These are phyloP conservation scores for Ibycter americanus DNA, from an alignment of 2,797 vertebrate species.

Conservation along the genomic window DNA sequence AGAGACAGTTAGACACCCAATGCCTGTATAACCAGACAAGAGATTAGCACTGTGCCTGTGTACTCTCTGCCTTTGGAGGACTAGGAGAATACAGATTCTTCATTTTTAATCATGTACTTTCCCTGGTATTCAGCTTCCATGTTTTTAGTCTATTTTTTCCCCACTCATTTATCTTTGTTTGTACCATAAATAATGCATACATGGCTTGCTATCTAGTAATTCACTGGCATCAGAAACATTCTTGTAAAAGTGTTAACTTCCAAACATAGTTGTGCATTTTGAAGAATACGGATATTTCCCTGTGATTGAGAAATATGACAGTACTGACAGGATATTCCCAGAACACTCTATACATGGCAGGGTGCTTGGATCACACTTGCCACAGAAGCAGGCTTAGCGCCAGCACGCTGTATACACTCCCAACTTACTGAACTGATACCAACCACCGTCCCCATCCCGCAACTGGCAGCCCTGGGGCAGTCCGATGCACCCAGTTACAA, in stretches of 20 bases:
- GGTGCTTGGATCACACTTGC: slow-evolving; percentile 16
- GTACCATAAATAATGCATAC: not conserved
- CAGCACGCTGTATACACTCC: not conserved
- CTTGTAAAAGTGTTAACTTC: slow-evolving; percentile 33
- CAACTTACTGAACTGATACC: not conserved
- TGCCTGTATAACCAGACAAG: not conserved
- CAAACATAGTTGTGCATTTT: slow-evolving; percentile 30
- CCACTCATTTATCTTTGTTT: not conserved
- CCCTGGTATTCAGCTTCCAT: not conserved
- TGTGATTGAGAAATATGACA: slow-evolving; percentile 31
- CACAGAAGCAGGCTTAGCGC: not conserved
- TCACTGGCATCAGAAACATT: not conserved
- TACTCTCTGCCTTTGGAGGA: not conserved
- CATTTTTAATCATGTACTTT: not conserved
- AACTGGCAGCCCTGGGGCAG: not conserved
- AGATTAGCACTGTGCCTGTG: not conserved
- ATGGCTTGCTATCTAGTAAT: not conserved
- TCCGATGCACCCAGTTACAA: not conserved
- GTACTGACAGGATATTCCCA: not conserved
- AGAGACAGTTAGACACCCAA: not conserved
- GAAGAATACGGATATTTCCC: not conserved
- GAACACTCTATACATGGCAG: not conserved
- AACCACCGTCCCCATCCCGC: not conserved
- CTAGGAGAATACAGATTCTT: not conserved
- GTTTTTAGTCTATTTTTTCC: not conserved